Evolutionary conservation across 2,113 vertebrate genomes (phyloP).

Genomic region (Kobus ellipsiprymnus): DNA sequence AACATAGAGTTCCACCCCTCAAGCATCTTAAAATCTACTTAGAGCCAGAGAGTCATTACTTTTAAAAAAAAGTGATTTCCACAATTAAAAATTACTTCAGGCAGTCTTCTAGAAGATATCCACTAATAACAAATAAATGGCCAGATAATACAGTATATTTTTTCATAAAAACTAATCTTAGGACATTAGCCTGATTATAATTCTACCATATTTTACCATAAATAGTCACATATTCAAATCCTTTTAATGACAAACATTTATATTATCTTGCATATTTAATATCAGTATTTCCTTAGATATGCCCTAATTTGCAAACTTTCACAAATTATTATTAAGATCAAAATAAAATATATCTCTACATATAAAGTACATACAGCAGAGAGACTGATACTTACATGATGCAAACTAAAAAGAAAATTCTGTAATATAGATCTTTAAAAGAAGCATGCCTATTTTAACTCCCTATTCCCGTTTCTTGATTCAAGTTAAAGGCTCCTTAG

Average conservation of each 20-base stretch:
- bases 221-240: neutral
- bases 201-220: conserved; percentile 6
- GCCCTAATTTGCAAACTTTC: neutral
- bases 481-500: neutral
- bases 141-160: neutral
- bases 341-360: neutral
- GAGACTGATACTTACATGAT: neutral
- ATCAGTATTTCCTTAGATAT: neutral
- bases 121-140: neutral
- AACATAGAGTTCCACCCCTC: neutral
- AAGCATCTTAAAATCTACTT: neutral
- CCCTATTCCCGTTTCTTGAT: neutral
- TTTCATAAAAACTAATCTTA: conserved; percentile 12
- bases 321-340: neutral
- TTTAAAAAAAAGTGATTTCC: neutral
- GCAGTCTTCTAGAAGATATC: neutral
- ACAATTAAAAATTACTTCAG: neutral
- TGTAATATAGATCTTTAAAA: neutral
- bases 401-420: neutral
- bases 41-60: neutral
- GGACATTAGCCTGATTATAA: neutral
- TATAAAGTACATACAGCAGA: neutral
- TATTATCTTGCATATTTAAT: neutral
- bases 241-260: neutral
- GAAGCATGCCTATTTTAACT: neutral